phyloP scores from a whole-genome alignment of 2,888 invertebrate genomes.

The Diaprepes abbreviatus region DNA sequence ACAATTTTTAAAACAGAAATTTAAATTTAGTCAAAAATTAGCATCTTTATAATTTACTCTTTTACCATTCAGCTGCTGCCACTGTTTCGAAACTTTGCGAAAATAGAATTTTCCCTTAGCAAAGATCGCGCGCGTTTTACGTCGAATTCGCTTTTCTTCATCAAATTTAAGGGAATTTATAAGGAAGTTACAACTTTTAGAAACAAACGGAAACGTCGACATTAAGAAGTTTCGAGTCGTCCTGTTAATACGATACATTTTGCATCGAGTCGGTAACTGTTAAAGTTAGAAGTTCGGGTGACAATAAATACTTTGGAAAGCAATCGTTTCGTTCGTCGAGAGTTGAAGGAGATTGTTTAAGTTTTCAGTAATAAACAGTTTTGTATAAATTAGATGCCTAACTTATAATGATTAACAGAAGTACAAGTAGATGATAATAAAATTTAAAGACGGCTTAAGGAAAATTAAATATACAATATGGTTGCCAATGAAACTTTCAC shows the following conservation, averaged over 20 bases:
- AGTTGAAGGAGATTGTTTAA: slow-evolving; percentile 16
- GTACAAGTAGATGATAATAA: too few relatives aligned
- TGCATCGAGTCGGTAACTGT: slow-evolving; percentile 30
- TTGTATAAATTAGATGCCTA: too few relatives aligned
- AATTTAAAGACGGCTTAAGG: too few relatives aligned
- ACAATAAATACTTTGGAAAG: slow-evolving; percentile 37
- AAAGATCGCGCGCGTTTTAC: slow-evolving; percentile 3
- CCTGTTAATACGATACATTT: slow-evolving; percentile 24
- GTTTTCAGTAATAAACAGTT: background rate
- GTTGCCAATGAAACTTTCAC: too few relatives aligned
- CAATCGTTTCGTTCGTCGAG: background rate
- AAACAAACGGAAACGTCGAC: slow-evolving; percentile 34
- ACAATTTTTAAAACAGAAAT: too few relatives aligned
- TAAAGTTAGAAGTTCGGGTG: slow-evolving; percentile 24
- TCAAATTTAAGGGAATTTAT: slow-evolving; percentile 31
- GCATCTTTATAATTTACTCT: too few relatives aligned
- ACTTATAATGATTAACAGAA: too few relatives aligned
- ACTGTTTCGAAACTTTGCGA: background rate
- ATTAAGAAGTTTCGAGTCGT: slow-evolving; percentile 22
- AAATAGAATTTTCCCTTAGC: slow-evolving; percentile 18
- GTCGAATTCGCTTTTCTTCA: slow-evolving; percentile 31
- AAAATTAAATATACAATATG: too few relatives aligned
- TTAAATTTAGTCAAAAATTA: too few relatives aligned
- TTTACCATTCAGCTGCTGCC: background rate
- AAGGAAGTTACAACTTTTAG: slow-evolving; percentile 36